phyloP scores from a whole-genome alignment of 2,888 invertebrate genomes.

The Fragum fragum region DNA sequence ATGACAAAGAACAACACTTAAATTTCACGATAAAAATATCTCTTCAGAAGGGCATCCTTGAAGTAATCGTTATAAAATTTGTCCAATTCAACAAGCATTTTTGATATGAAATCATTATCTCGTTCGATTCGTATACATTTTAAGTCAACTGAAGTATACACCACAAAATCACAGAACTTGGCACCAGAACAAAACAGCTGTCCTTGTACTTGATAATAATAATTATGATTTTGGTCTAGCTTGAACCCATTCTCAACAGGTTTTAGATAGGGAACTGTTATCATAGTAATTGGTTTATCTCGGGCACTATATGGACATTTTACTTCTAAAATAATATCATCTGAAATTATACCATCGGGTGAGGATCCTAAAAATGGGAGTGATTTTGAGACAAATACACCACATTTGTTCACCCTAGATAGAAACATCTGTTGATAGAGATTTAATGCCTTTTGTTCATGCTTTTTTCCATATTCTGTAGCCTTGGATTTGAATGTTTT shows the following conservation, averaged over 20 bases:
- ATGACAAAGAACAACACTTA: too few species aligned
- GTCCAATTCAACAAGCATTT: slow-evolving; percentile 37
- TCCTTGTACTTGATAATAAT: slow-evolving; percentile 55
- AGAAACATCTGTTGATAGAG: neutral
- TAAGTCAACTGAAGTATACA: slow-evolving; percentile 44
- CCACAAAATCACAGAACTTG: slow-evolving; percentile 39
- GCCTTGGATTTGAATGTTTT: neutral
- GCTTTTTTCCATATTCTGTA: neutral
- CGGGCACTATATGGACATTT: slow-evolving; percentile 43
- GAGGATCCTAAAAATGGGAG: neutral
- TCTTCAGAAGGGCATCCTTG: neutral
- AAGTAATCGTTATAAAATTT: slow-evolving; percentile 31
- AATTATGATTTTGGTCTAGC: slow-evolving; percentile 17
- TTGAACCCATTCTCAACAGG: neutral
- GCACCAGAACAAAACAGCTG: slow-evolving; percentile 40
- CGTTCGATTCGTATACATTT: slow-evolving; percentile 26
- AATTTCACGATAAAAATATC: neutral
- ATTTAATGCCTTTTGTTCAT: neutral
- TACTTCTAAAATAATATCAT: slow-evolving; percentile 25
- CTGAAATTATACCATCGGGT: neutral
- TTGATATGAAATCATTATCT: slow-evolving; percentile 37
- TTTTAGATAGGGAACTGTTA: slow-evolving; percentile 40
- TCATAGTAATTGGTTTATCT: slow-evolving; percentile 17
- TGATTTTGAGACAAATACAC: neutral
- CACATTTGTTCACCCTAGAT: neutral